A percentile compares a stretch with the other conserved stretches of the same genome.
These are phyloP conservation scores for Gryllus longicercus DNA, from an alignment of 2,888 invertebrate genomes.

Conservation along the genomic window DNA sequence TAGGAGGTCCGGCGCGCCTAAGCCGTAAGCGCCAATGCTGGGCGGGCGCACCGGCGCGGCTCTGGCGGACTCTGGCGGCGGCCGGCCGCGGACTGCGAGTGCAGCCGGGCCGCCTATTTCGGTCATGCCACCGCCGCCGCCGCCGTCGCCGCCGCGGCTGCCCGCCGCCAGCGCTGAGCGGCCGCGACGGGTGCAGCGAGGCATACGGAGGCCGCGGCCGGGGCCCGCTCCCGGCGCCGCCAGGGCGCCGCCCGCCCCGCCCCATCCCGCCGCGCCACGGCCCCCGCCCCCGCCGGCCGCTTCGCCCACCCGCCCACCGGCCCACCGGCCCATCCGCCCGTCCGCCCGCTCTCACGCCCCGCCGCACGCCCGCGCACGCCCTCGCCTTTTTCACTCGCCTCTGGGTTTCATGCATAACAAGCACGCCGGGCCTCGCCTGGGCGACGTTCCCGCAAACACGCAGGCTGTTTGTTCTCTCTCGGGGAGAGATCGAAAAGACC, in stretches of 20 bases:
- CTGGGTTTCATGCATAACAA: constrained; percentile 1
- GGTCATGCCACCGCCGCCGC: not conserved
- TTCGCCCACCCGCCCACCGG: not conserved
- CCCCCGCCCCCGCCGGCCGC: not conserved
- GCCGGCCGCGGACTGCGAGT: not conserved
- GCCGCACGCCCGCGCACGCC: not conserved
- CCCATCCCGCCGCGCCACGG: not conserved
- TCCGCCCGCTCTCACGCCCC: not conserved
- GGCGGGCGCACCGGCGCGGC: not conserved
- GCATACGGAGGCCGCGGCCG: not conserved
- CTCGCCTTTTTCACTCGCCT: not conserved
- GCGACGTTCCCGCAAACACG: not conserved
- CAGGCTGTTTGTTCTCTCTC: no score
- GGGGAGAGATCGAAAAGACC: no score
- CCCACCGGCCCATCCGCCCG: not conserved
- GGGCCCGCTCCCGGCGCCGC: not conserved
- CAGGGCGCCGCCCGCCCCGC: not conserved
- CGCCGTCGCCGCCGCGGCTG: not conserved
- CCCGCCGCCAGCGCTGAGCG: not conserved
- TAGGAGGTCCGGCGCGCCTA: no score
- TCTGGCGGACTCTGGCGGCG: not conserved
- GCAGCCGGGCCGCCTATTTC: not conserved
- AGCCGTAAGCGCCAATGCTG: no score
- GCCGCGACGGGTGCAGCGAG: not conserved
- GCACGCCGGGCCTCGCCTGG: not conserved